Evolutionary conservation across 2,797 vertebrate genomes (phyloP).

Genomic region (Eptatretus atami): DNA sequence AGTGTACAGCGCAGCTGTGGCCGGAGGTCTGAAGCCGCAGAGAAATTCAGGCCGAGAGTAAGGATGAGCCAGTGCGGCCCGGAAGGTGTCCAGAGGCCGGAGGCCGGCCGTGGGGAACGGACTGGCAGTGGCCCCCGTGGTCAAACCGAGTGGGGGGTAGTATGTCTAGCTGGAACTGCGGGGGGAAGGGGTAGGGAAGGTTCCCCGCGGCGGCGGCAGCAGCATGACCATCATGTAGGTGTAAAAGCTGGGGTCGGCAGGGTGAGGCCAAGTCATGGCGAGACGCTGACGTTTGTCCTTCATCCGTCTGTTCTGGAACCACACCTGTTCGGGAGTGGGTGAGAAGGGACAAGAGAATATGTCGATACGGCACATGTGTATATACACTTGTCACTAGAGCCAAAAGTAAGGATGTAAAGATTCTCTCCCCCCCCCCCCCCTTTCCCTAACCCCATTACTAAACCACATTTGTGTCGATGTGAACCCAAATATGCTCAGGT

Average conservation of each 20-base stretch:
- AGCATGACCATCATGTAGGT: conserved; percentile 97
- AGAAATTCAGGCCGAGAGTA: conserved; percentile 81
- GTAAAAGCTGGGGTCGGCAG: conserved; percentile 86
- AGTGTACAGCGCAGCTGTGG: conserved; percentile 48
- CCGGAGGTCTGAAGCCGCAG: conserved; percentile 76
- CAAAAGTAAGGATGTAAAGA: too few species aligned
- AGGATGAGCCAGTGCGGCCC: conserved; percentile 41
- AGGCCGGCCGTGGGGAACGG: conserved; percentile 42
- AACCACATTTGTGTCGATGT: too few species aligned
- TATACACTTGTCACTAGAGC: too few species aligned
- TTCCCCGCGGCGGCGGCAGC: conserved; percentile 78
- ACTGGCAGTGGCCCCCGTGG: conserved; percentile 26
- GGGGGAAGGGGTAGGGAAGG: conserved; percentile 69
- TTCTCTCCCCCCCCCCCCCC: too few species aligned
- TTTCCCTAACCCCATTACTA: too few species aligned
- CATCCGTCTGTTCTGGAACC: conserved; percentile 98
- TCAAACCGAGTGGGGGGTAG: conserved; percentile 58
- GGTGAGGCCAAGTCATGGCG: conserved; percentile 95
- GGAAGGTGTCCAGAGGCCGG: conserved; percentile 68
- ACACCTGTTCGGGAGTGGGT: conserved; percentile 26
- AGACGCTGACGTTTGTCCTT: conserved; percentile 87
- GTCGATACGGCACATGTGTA: too few species aligned
- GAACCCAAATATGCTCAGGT: too few species aligned
- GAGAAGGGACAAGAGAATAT: not conserved
- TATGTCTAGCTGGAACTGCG: conserved; percentile 76